A percentile compares a stretch with the other conserved stretches of the same genome.
phyloP scores from a whole-genome alignment of 2,888 invertebrate genomes.

The Hydraecia micacea region DNA sequence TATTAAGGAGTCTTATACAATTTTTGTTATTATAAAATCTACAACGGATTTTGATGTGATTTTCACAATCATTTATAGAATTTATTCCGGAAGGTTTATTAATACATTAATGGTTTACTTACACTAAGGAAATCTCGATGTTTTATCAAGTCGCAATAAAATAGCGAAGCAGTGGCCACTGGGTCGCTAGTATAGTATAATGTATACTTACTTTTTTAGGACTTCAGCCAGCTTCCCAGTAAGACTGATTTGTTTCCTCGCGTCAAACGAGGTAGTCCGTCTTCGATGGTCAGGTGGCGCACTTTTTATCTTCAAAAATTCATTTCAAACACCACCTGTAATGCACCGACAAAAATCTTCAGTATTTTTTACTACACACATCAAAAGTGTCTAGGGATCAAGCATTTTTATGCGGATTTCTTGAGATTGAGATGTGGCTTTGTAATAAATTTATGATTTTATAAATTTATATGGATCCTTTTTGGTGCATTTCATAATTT shows the following conservation, averaged over 20 bases:
- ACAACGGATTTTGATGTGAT: no score
- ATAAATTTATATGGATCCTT: no score
- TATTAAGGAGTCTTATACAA: no score
- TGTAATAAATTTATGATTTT: no score
- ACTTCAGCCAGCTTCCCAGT: not conserved
- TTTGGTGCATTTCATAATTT: no score
- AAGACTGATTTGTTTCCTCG: not conserved
- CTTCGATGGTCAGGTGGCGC: not conserved
- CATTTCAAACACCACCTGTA: constrained; percentile 1
- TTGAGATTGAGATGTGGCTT: no score
- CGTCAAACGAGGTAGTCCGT: not conserved
- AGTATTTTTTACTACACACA: no score
- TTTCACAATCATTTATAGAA: no score
- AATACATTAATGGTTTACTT: not conserved
- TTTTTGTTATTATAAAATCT: no score
- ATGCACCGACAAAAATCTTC: not conserved
- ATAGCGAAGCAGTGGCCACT: not conserved
- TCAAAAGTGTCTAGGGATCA: no score
- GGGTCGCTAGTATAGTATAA: not conserved
- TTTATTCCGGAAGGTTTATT: not conserved
- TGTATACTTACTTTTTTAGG: not conserved
- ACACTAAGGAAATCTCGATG: not conserved
- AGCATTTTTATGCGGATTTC: no score
- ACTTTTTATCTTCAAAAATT: not conserved
- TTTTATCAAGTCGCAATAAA: not conserved